These are phyloP conservation scores for Saccostrea glomerata DNA, from an alignment of 1,140 invertebrate species.

Conservation along the genomic window DNA sequence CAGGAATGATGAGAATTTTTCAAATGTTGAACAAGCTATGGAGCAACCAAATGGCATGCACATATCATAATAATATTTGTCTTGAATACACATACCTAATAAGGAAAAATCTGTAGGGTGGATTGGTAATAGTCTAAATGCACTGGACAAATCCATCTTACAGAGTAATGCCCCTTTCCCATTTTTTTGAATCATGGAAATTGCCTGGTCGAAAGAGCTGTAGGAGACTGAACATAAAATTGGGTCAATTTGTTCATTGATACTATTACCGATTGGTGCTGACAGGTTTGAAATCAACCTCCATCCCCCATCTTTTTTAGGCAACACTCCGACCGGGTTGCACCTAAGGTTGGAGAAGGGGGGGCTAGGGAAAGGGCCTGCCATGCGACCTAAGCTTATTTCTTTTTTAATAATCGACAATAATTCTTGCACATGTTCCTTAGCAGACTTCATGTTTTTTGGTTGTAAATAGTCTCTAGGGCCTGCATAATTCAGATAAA, in stretches of 20 bases:
- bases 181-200: constrained; percentile 10
- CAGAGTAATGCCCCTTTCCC: constrained; percentile 1
- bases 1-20: too few species aligned
- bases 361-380: too few species aligned
- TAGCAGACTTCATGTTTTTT: constrained; percentile 21
- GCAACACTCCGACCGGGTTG: neutral
- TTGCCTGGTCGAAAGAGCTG: neutral
- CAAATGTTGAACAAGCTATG: too few species aligned
- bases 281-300: neutral
- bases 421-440: neutral
- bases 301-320: constrained; percentile 26
- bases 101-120: constrained; percentile 18
- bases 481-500: constrained; percentile 11
- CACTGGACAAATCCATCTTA: constrained; percentile 35
- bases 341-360: neutral
- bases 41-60: too few species aligned
- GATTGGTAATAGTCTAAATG: constrained; percentile 34
- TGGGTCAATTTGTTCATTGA: constrained; percentile 34
- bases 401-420: neutral
- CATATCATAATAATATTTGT: too few species aligned
- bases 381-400: neutral
- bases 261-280: too few species aligned
- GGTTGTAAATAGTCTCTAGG: neutral
- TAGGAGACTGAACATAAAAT: constrained; percentile 22
- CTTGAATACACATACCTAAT: constrained; percentile 11